phyloP scores from a whole-genome alignment of 1,140 invertebrate species.

The Zaprionus ornatus region DNA sequence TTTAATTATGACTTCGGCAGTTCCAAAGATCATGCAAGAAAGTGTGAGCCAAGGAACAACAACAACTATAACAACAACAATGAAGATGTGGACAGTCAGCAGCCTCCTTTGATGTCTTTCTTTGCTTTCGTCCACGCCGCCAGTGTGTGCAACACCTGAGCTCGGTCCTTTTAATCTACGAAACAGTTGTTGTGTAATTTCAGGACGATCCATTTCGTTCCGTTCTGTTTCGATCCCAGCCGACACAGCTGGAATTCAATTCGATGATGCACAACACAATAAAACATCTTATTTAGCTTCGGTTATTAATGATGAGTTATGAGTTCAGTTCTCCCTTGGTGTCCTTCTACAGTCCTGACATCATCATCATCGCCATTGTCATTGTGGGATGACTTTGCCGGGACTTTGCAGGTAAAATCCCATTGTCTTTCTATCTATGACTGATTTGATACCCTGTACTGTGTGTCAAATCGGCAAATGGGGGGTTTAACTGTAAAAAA shows the following conservation, averaged over 20 bases:
- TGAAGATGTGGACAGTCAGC: neutral
- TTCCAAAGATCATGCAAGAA: slow-evolving; percentile 33
- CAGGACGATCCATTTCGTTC: neutral
- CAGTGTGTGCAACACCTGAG: slow-evolving; percentile 50
- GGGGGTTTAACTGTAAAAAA: neutral
- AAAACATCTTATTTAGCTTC: slow-evolving; percentile 80
- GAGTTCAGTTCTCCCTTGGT: slow-evolving; percentile 71
- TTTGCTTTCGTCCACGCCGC: slow-evolving; percentile 44
- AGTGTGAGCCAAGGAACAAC: slow-evolving; percentile 56
- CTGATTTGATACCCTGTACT: neutral
- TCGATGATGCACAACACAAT: slow-evolving; percentile 69
- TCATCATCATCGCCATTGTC: slow-evolving; percentile 38
- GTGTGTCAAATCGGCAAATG: neutral
- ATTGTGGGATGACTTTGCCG: slow-evolving; percentile 39
- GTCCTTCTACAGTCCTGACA: slow-evolving; percentile 35
- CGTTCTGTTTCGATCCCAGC: slow-evolving; percentile 5
- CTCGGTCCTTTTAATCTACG: slow-evolving; percentile 21
- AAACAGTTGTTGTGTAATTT: slow-evolving; percentile 36
- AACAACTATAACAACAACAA: slow-evolving; percentile 43
- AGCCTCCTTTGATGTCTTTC: slow-evolving; percentile 64
- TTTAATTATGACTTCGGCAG: slow-evolving; percentile 63
- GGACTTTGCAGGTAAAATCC: slow-evolving; percentile 49
- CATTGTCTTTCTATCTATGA: neutral
- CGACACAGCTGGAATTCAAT: slow-evolving; percentile 76
- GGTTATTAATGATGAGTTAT: slow-evolving; percentile 83